These are phyloP conservation scores for Leptopilina clavipes DNA, from an alignment of 1,140 invertebrate species.

Conservation along the genomic window DNA sequence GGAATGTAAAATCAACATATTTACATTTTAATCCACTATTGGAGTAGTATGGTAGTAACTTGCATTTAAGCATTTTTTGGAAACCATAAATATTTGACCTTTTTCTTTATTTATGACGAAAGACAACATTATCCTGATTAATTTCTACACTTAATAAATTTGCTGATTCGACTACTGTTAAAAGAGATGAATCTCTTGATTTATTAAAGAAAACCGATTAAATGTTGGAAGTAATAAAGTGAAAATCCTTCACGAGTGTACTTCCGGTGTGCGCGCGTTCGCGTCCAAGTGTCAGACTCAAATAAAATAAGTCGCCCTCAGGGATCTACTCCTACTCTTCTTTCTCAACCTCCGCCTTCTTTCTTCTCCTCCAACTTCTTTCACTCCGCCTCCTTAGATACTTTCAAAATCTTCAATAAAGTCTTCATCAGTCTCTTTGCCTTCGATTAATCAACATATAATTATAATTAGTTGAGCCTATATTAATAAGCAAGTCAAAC, in stretches of 20 bases:
- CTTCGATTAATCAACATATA: background rate
- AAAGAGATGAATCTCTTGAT: background rate
- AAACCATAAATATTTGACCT: background rate
- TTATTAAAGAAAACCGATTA: background rate
- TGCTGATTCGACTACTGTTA: background rate
- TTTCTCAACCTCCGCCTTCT: constrained; percentile 19
- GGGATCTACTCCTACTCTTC: constrained; percentile 55
- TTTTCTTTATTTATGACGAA: background rate
- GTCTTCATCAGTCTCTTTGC: background rate
- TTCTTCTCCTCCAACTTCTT: constrained; percentile 52
- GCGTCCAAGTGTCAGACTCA: constrained; percentile 66
- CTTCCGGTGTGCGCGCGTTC: constrained; percentile 65
- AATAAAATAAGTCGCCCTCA: constrained; percentile 70
- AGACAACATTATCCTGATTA: background rate
- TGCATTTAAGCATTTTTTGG: background rate
- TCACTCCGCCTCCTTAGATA: constrained; percentile 32
- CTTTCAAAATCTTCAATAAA: background rate
- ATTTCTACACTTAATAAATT: background rate
- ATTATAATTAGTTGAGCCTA: background rate
- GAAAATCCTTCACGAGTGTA: constrained; percentile 35
- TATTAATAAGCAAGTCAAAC: background rate
- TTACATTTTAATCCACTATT: background rate
- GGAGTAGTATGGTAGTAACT: background rate
- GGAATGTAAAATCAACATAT: background rate
- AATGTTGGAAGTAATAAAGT: background rate